Conservation (phyloP, 2,113 vertebrate species). For the Phaethon lepturus region DNA sequence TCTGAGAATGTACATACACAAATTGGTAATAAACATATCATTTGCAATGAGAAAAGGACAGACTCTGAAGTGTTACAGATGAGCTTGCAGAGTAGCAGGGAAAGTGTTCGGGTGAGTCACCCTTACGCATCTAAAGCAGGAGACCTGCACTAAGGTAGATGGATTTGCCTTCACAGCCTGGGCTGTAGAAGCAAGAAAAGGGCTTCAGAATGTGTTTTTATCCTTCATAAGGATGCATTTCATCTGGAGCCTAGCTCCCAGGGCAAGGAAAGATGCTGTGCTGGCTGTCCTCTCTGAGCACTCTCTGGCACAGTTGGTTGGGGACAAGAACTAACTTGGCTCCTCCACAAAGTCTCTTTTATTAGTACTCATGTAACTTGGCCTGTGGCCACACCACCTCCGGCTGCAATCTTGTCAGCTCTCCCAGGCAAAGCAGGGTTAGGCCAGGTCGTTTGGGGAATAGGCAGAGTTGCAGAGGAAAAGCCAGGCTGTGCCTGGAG, state of each 20-base stretch:
- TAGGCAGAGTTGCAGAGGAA: background rate
- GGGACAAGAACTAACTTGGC: conserved; percentile 62
- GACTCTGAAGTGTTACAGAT: background rate
- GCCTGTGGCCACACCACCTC: conserved; percentile 56
- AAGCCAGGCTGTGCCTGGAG: background rate
- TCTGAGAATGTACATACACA: background rate
- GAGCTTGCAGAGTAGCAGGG: background rate
- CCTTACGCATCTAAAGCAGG: background rate
- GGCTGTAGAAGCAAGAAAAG: background rate
- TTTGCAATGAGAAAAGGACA: background rate
- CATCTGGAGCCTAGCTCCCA: background rate
- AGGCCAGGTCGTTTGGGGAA: conserved; percentile 31
- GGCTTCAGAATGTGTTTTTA: background rate
- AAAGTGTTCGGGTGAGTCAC: background rate
- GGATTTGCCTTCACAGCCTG: background rate
- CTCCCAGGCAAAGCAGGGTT: conserved; percentile 35
- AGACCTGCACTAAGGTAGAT: background rate
- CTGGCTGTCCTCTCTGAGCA: conserved; percentile 11
- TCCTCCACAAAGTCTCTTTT: conserved; percentile 69
- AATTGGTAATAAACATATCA: background rate
- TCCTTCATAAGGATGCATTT: conserved; percentile 1
- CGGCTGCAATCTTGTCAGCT: conserved; percentile 56
- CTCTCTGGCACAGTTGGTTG: conserved; percentile 35
- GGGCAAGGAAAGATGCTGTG: conserved; percentile 42
- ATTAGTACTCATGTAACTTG: conserved; percentile 64